Base-by-base conservation (phyloP, 2,797 vertebrate species). In the Peromyscus attwateri region DNA sequence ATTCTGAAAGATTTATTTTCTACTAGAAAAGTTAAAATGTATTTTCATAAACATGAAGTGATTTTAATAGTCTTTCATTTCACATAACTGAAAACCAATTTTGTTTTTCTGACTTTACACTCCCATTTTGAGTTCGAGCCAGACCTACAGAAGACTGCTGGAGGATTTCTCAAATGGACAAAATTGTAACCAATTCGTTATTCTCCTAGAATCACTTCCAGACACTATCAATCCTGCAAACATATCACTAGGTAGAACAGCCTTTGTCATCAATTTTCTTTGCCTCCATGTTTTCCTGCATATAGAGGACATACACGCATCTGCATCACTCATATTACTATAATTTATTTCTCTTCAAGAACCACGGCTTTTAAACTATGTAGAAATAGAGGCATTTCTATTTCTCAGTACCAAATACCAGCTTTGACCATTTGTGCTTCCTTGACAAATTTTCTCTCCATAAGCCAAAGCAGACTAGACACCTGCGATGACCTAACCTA, bases 241-340 rank as follows among this genome's bases (percentile, higher is more conserved):
- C 11, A 46, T 81, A 83, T 31, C 91, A 0, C 14, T 13, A 13
- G 37, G 0, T 12, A 80, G 19, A 84, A 43, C 1, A 3, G 60
- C 9, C 83, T 95, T 75, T 66, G 3, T 80, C 23, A 80, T 68
- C 70, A 76, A 83, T 90, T 77, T 88, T 96, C 31, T 92, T 93
- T 25, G 37, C 12, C 6, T 70, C 23, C 87, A 57, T 43, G 37
- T 6, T 16, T 88, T 92, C 46, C 1, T 85, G 92, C 57, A 90
- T 88, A 83, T 94, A 88, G 14, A 66, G 9, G 31, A 64, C 34
- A 2, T 46, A 29, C 37, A 31, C 27, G 3, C 4, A 81, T 46
- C 87, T 40, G 1, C 16, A 27, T 77, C 64, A 64, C 46, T 91
- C 43, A 70, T 66, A 27, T 92, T 23, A 66, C 6, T 57, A 37